Base-by-base conservation (phyloP, 2,797 vertebrate genomes). In the Crenuchus spilurus region DNA sequence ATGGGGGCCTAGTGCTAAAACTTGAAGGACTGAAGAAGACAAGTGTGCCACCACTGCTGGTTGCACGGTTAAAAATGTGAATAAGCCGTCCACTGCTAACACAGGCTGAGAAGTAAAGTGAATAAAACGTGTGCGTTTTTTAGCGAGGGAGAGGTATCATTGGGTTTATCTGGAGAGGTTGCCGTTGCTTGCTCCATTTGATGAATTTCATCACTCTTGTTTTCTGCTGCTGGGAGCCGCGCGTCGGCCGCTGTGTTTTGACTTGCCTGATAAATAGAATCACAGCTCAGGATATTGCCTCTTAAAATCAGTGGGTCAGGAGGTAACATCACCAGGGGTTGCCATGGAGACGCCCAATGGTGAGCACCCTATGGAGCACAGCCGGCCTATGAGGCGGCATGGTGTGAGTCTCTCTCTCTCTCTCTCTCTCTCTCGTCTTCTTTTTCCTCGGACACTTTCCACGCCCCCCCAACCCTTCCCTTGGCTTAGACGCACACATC, bases 261-360 rank as follows among this genome's bases (percentile, higher is more conserved):
- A 79, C 79, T 76, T 76, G 82, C 48, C 85, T 80, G 80, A 88
- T 86, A 87, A 88, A 87, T 83, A 88, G 82, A 89, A 88, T 87
- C 86, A 88, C 81, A 83, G 86, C 85, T 80, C 73, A 86, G 84
- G 82, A 90, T 91, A 90, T 86, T 87, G 88, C 85, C 86, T 91
- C 82, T 88, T 85, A 86, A 90, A 90, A 91, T 90, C 86, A 88
- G 86, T 82, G 87, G 91, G 91, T 92, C 90, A 92, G 88, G 85
- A 90, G 90, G 91, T 90, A 90, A 90, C 88, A 90, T 91, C 88
- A 89, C 84, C 67, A 48, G 82, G 84, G 87, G 92, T 94, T 93
- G 90, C 91, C 85, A 94, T 93, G 92, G 91, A 90, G 90, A 93
- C 90, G 83, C 84, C 90, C 88, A 91, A 89, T 90, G 86, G 87